Base-by-base conservation (phyloP, 2,113 vertebrate species). In the Lagopus muta region DNA sequence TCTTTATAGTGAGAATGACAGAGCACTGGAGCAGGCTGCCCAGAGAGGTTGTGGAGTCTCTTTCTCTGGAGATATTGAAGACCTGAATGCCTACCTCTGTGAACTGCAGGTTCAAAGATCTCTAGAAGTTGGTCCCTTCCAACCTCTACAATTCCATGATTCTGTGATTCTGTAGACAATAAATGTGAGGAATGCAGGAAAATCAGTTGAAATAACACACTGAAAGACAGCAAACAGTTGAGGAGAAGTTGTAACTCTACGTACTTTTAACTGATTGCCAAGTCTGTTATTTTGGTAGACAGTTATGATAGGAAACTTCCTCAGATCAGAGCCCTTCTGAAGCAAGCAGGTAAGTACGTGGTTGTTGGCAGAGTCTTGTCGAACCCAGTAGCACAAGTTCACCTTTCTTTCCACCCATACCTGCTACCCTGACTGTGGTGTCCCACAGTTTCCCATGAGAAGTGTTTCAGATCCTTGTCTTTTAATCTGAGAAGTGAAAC, bases 401-500 rank as follows among this genome's bases (percentile, higher is more conserved):
- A 52, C 21, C 13, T 86, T 61, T 7, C 21, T 81, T 74, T 88
- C 40, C 8, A 12, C 13, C 69, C 84, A 48, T 65, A 25, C 45
- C 72, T 70, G 14, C 28, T 73, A n/a, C n/a, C 4, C 42, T 67
- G 14, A 6, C 28, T 81, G 40, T 43, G 45, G 27, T 45, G 48
- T 69, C 57, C 60, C 12, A 1, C 57, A 67, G 1, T 66, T 94
- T 91, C 86, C 78, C 89, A 47, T 58, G 55, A 1, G 16, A 73
- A 87, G 34, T 71, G 22, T 94, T 95, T 96, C 89, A 93, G 52
- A 61, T 67, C 60, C 36, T 77, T 85, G 72, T 66, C 3, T 0
- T 47, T 69, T 12, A 79, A 62, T 76, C 21, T 71, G 72, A 92
- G 91, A 95, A 93, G 47, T 91, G 89, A 92, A 89, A 89, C 20